Evolutionary conservation across 2,113 vertebrate species (phyloP), one percentile per base, ranked within the genome.

Genomic region (Coregonus clupeaformis): DNA sequence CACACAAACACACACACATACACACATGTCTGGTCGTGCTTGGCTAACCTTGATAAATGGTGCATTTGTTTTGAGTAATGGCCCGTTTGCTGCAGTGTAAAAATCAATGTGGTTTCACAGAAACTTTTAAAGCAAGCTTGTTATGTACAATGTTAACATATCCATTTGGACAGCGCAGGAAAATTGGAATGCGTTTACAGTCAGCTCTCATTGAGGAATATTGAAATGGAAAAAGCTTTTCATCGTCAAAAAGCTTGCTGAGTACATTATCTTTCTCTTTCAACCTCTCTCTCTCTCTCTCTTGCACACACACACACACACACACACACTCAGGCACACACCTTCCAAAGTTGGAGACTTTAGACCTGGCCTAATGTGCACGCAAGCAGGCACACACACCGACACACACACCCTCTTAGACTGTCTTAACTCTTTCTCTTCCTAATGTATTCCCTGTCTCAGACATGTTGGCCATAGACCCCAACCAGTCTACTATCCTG

Each of bases 381-480:
- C 57, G 7, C 22, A 22, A 3, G 1, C n/a, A 62, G 7, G 3
- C 25, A 22, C n/a, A 27, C n/a, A 63, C 60, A 63, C n/a, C n/a
- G n/a, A n/a, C n/a, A 12, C 60, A 60, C 57, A 60, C 57, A 63
- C 60, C 0, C 22, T 66, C 6, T 32, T 25, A 66, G 5, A 3
- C 14, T 67, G 25, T 67, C 6, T 67, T 67, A 52, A 52, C 16
- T 1, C 49, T 52, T 52, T 18, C 49, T 52, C 14, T 52, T 1
- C 16, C 2, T 11, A 42, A 42, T 42, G 22, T 65, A 25, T 65
- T 6, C 76, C 66, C 22, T 78, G 52, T 42, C 13, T 16, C 69
- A 95, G 94, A 95, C 81, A 92, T 95, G 69, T 82, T 95, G 78
- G 93, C 94, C 7, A 94, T 95, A 20, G 94, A 95, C 79, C 93